Evolutionary conservation across 2,888 invertebrate species (phyloP).

Genomic region (Netelia inedita): DNA sequence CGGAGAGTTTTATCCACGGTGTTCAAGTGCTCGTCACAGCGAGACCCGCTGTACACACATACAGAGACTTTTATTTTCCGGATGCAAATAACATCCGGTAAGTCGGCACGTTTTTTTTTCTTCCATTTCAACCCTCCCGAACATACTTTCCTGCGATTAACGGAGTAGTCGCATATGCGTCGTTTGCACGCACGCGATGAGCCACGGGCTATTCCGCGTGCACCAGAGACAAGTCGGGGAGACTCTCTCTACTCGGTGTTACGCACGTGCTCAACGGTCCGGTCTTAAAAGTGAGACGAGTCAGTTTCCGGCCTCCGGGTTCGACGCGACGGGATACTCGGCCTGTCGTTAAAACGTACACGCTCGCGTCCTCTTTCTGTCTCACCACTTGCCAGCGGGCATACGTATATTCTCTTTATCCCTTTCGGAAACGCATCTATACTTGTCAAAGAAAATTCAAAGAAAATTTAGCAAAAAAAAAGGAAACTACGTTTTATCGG

Average conservation of each 20-base stretch:
- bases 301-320: conserved; percentile 54
- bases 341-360: conserved; percentile 56
- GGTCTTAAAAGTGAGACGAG: conserved; percentile 65
- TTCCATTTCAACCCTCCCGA: conserved; percentile 40
- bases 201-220: conserved; percentile 39
- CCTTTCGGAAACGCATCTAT: conserved; percentile 18
- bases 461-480: conserved; percentile 1
- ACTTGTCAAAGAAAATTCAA: neutral
- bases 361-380: conserved; percentile 21
- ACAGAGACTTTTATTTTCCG: conserved; percentile 57
- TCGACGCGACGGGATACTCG: conserved; percentile 39
- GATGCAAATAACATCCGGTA: conserved; percentile 67
- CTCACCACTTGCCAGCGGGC: conserved; percentile 44
- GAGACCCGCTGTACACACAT: conserved; percentile 23
- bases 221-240: conserved; percentile 25
- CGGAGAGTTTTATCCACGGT: conserved; percentile 50
- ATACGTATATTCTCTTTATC: conserved; percentile 20
- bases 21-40: conserved; percentile 47
- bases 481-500: neutral
- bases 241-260: conserved; percentile 35
- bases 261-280: conserved; percentile 67
- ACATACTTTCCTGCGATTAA: conserved; percentile 62
- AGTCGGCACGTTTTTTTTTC: conserved; percentile 31
- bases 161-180: conserved; percentile 40
- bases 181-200: conserved; percentile 47